Conservation (phyloP, 1,140 invertebrate genomes). For the Cyphomyrmex costatus region DNA sequence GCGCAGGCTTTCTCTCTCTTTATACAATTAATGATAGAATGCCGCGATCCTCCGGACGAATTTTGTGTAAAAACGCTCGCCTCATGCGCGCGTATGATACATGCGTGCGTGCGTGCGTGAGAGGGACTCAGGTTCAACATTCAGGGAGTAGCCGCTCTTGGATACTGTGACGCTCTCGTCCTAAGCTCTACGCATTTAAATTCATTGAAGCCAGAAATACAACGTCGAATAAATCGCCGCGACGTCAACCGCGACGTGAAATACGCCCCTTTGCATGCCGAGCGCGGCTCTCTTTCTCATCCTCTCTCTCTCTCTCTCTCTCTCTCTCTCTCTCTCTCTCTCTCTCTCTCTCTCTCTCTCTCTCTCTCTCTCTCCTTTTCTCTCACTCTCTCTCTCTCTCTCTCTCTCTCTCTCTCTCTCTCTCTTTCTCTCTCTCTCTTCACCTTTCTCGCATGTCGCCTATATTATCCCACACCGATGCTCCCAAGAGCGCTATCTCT, state of each 20-base stretch:
- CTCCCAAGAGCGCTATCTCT: slow-evolving; percentile 64
- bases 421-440: neutral
- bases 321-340: neutral
- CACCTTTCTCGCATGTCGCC: slow-evolving; percentile 35
- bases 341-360: slow-evolving; percentile 13
- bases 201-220: slow-evolving; percentile 58
- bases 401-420: neutral
- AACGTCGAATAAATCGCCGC: slow-evolving; percentile 58
- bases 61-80: neutral
- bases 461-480: slow-evolving; percentile 61
- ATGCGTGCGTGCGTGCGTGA: neutral
- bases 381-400: slow-evolving; percentile 17
- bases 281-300: slow-evolving; percentile 19
- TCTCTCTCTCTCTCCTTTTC: neutral
- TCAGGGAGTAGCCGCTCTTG: slow-evolving; percentile 16
- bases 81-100: too few species aligned
- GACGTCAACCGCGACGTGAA: slow-evolving; percentile 47
- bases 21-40: slow-evolving; percentile 8
- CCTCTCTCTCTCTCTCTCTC: neutral
- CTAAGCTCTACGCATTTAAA: slow-evolving; percentile 54
- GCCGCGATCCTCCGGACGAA: neutral
- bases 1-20: neutral
- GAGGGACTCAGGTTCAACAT: neutral
- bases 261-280: slow-evolving; percentile 42
- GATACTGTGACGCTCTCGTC: neutral